Conservation (phyloP, 2,888 invertebrate species). For the Glaucopsyche alexis region DNA sequence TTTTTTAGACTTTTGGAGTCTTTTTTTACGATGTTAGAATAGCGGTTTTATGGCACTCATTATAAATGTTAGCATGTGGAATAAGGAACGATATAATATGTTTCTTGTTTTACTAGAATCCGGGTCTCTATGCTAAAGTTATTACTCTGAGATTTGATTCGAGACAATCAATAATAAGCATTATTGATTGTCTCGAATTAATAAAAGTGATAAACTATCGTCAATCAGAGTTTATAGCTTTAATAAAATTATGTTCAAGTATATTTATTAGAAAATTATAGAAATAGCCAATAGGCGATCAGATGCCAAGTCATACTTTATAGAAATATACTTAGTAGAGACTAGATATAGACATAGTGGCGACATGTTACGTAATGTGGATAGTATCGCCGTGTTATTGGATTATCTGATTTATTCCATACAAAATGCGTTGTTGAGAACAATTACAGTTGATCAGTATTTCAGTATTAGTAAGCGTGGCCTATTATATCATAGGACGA, state of each 20-base stretch:
- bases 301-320: constrained; percentile 3
- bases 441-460: not conserved
- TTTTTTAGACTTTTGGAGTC: no score
- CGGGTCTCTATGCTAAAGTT: no score
- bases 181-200: no score
- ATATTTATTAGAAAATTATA: no score
- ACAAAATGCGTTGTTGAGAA: not conserved
- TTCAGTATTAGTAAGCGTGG: constrained; percentile 1
- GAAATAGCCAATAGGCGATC: no score
- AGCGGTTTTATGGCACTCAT: no score
- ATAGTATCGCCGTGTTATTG: not conserved
- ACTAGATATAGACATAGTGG: constrained; percentile 1
- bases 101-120: no score
- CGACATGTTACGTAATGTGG: not conserved
- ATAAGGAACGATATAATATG: no score
- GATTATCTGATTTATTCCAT: not conserved
- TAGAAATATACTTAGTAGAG: not conserved
- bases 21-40: no score
- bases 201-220: not conserved
- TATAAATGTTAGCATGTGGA: no score
- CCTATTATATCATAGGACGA: constrained; percentile 18
- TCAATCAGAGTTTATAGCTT: not conserved
- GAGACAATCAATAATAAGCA: no score
- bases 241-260: constrained; percentile 1
- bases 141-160: no score